Evolutionary conservation across 2,888 invertebrate species (phyloP).

Genomic region (Limnephilus rhombicus): DNA sequence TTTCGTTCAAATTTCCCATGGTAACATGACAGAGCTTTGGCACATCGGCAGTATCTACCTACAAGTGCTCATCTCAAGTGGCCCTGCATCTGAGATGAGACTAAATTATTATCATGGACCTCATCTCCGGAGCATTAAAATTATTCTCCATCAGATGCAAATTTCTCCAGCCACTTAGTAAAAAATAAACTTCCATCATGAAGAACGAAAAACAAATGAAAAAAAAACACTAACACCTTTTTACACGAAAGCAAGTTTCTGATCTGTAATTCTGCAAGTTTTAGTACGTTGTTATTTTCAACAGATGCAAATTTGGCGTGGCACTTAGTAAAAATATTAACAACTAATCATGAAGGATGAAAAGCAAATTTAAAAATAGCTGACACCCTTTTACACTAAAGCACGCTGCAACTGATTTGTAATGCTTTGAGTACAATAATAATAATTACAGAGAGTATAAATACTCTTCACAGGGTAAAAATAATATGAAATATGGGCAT

Average conservation of each 20-base stretch:
- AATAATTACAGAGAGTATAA: background rate
- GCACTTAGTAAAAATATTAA: background rate
- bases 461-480: background rate
- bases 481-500: slow-evolving; percentile 17
- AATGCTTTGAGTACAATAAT: background rate
- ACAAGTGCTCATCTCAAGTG: slow-evolving; percentile 16
- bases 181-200: background rate
- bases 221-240: background rate
- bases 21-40: background rate
- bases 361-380: background rate
- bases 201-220: background rate
- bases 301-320: background rate
- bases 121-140: background rate
- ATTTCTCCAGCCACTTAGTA: background rate
- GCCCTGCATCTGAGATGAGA: background rate
- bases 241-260: background rate
- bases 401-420: background rate
- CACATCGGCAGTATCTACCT: background rate
- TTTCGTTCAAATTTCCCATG: slow-evolving; percentile 11
- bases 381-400: background rate
- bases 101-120: slow-evolving; percentile 3
- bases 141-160: background rate
- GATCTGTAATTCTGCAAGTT: background rate
- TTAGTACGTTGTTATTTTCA: background rate
- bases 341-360: background rate